A percentile compares a stretch with the other conserved stretches of the same genome.
These are phyloP conservation scores for Linyphia triangularis DNA, from an alignment of 2,888 invertebrate species.

Conservation along the genomic window DNA sequence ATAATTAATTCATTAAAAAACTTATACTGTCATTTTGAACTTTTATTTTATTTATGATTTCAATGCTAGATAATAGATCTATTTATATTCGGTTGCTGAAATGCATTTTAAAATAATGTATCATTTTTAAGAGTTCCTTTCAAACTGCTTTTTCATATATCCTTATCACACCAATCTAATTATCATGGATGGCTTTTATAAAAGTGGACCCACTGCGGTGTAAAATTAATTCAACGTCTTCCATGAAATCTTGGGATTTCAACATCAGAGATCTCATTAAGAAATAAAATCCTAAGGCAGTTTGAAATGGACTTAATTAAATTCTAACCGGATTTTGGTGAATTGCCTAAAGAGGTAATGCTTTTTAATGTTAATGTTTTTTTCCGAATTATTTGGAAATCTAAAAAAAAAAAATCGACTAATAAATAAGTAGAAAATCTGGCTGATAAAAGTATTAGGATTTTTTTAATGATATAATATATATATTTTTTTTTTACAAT, in stretches of 20 bases:
- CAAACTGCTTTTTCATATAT: not conserved
- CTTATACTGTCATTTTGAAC: too few relatives aligned
- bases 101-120: not conserved
- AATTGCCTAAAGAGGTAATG: not conserved
- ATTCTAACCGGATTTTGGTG: constrained; percentile 17
- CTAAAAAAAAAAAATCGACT: not conserved
- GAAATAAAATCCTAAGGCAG: not conserved
- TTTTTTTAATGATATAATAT: not conserved
- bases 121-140: not conserved
- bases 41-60: too few relatives aligned
- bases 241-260: constrained; percentile 5
- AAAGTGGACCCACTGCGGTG: not conserved
- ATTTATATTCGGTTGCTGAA: not conserved
- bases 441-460: not conserved
- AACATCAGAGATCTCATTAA: constrained; percentile 39
- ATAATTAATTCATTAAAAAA: too few relatives aligned
- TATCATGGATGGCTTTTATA: not conserved
- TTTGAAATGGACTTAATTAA: constrained; percentile 42
- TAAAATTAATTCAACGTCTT: constrained; percentile 23
- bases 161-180: constrained; percentile 35
- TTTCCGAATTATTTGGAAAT: constrained; percentile 13
- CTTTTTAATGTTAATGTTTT: not conserved
- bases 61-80: too few relatives aligned
- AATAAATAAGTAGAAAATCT: constrained; percentile 15
- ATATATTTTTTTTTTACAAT: not conserved